phyloP scores from a whole-genome alignment of 2,113 vertebrate species.

The Ictalurus furcatus region DNA sequence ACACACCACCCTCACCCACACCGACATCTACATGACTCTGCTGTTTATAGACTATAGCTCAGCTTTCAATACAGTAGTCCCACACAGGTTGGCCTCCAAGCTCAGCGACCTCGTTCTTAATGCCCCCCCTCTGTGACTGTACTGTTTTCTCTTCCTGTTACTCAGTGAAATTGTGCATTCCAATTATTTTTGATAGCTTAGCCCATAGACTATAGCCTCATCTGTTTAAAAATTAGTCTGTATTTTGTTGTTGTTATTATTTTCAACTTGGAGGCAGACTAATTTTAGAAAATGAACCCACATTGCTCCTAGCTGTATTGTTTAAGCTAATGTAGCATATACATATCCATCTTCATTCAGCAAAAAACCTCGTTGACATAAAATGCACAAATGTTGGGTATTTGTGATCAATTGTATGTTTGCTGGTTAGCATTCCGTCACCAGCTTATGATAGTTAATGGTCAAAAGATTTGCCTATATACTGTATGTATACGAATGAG shows the following conservation, averaged over 20 bases:
- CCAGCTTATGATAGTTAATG: not conserved
- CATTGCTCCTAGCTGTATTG: not conserved
- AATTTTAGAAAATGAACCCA: not conserved
- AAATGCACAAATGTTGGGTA: not conserved
- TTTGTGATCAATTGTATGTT: not conserved
- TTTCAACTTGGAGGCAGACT: not conserved
- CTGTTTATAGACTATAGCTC: too few relatives aligned
- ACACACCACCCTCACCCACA: too few relatives aligned
- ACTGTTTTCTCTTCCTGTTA: not conserved
- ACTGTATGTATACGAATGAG: not conserved
- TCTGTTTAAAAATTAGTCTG: not conserved
- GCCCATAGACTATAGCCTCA: not conserved
- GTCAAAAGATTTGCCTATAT: not conserved
- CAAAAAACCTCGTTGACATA: not conserved
- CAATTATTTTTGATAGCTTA: not conserved
- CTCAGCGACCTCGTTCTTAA: too few relatives aligned
- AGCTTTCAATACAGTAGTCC: too few relatives aligned
- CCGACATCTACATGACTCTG: too few relatives aligned
- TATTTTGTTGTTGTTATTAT: not conserved
- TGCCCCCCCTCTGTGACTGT: too few relatives aligned
- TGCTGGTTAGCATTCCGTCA: not conserved
- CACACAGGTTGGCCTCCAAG: too few relatives aligned
- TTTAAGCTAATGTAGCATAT: not conserved
- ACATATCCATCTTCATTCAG: not conserved
- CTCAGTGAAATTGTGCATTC: not conserved